A percentile compares a stretch with the other conserved stretches of the same genome.
Conservation (phyloP, 2,797 vertebrate species). For the Phoebastria nigripes region DNA sequence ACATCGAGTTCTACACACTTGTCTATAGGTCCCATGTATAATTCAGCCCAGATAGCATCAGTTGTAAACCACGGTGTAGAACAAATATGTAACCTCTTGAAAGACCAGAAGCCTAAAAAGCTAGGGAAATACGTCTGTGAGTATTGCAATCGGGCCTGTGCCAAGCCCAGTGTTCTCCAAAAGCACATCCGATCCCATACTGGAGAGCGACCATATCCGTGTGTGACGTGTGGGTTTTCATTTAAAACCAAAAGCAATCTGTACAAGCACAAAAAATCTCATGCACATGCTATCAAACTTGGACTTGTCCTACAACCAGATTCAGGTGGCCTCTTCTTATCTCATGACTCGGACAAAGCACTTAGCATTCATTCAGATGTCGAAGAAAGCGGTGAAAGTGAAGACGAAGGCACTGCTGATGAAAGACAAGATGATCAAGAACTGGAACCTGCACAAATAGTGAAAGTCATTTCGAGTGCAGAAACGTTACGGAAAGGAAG, state of each 20-base stretch:
- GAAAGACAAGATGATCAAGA: constrained; percentile 77
- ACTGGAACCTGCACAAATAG: constrained; percentile 79
- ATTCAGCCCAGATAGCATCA: constrained; percentile 84
- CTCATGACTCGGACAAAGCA: constrained; percentile 92
- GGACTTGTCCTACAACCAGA: constrained; percentile 90
- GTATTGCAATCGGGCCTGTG: constrained; percentile 92
- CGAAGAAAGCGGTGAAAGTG: constrained; percentile 93
- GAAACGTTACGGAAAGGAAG: constrained; percentile 75
- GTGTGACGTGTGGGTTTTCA: constrained; percentile 95
- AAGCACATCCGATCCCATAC: constrained; percentile 99
- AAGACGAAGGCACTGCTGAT: constrained; percentile 88
- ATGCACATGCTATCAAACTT: constrained; percentile 95
- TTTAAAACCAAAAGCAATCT: constrained; percentile 99
- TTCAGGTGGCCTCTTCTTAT: constrained; percentile 84
- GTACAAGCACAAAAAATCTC: constrained; percentile 99
- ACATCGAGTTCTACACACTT: constrained; percentile 85
- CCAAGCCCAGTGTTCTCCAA: constrained; percentile 95
- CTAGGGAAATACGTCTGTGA: constrained; percentile 96
- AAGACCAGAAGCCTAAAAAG: constrained; percentile 97
- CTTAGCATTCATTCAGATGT: constrained; percentile 88
- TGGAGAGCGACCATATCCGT: constrained; percentile 95
- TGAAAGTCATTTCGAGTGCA: constrained; percentile 75
- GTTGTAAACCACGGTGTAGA: constrained; percentile 86
- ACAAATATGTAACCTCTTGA: constrained; percentile 86
- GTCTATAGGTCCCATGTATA: constrained; percentile 84